Evolutionary conservation across 30 jellyfish, hydroid and myxozoan species (phyloP), one percentile per base, ranked within the genome.

Genomic region (Rhopilema esculentum): DNA sequence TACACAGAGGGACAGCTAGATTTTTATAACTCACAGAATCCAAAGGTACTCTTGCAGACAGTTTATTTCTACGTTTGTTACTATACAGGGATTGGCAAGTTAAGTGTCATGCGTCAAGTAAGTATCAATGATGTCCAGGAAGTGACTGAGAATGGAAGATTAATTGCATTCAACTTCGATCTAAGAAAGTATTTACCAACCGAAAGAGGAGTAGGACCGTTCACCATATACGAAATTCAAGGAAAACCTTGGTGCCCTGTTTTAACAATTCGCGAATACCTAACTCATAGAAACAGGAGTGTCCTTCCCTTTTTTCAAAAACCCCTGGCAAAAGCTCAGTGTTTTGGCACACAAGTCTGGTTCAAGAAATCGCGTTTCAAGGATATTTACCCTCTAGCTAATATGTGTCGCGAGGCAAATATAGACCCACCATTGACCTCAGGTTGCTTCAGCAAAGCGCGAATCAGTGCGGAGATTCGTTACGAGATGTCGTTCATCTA

Each of bases 231-330:
- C 77, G 89, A 76, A 25, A 77, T 86, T 23, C 95, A 83, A 69
- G 95, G 95, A 21, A 75, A 77, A 27, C 95, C 89, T 17, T 86
- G 95, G 95, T 86, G 95, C 78, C 95, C 95, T 0, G 93, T 84
- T 25, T 66, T 71, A 7, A 84, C 93, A 18, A 84, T 84, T 31
- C 82, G 78, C 49, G 82, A 84, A 30, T 84, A 84, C 25, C 75
- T 84, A 17, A 49, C 82, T n/a, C 93, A 84, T 27, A 65, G 93
- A 27, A 84, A 84, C 82, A 84, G 53, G 27, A n/a, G 67, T 61
- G 87, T 61, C 63, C 87, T 70, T 29, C 61, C 72, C 20, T 84
- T 84, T 29, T 84, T 84, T 70, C 93, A 84, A 61, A 84, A 84
- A 49, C 93, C 93, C 0, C 32, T 84, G 31, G 31, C 88, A 1